Evolutionary conservation across 2,888 invertebrate species (phyloP).

Genomic region (Phalangium opilio): DNA sequence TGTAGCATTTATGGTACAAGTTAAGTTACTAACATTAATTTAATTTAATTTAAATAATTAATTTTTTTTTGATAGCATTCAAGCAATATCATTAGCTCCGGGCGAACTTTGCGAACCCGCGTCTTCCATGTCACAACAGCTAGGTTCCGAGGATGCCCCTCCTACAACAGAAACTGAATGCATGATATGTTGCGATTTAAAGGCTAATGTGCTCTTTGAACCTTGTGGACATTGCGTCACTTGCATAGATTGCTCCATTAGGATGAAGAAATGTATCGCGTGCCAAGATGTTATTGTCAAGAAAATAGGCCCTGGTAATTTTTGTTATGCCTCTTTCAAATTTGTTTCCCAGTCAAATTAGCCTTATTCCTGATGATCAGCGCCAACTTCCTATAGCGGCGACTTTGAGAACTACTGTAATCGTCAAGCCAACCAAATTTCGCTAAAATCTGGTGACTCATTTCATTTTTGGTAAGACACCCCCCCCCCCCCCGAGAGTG

Average conservation of each 20-base stretch:
- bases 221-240: constrained; percentile 59
- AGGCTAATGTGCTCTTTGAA: constrained; percentile 46
- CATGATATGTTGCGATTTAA: constrained; percentile 51
- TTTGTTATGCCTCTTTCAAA: too few relatives aligned
- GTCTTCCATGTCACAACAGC: not conserved
- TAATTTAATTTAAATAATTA: not conserved
- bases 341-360: too few relatives aligned
- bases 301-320: constrained; percentile 29
- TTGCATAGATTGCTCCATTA: constrained; percentile 55
- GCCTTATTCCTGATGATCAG: too few relatives aligned
- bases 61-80: constrained; percentile 7
- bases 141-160: constrained; percentile 4
- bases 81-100: constrained; percentile 11
- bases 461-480: too few relatives aligned
- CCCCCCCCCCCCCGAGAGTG: too few relatives aligned
- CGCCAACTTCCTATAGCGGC: too few relatives aligned
- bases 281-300: constrained; percentile 44
- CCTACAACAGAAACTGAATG: constrained; percentile 38
- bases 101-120: constrained; percentile 1
- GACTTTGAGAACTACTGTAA: too few relatives aligned
- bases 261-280: constrained; percentile 59
- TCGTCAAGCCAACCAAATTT: too few relatives aligned
- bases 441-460: too few relatives aligned
- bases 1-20: too few relatives aligned
- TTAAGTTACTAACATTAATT: not conserved